Base-by-base conservation (phyloP, 64 coral and sea anemone species). In the Catalaphyllia jardinei region DNA sequence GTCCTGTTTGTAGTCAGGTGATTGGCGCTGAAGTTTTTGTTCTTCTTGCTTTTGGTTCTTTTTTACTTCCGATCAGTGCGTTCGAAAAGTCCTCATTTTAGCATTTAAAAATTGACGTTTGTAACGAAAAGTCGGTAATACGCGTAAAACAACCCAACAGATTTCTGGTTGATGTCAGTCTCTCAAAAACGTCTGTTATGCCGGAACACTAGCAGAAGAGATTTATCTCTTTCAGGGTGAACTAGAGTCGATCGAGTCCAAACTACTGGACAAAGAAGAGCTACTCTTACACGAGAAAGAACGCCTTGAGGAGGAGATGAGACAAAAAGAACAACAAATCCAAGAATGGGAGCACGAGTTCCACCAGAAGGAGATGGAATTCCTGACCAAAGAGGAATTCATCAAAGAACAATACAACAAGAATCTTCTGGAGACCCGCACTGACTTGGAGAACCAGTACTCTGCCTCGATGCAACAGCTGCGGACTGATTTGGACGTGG, bases 271-370 rank as follows among this genome's bases (percentile, higher is more conserved):
- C 60, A 99, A 99, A 73, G 97, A 99, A 86, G 93, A 95, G 15
- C 64, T 93, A 35, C 52, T 99, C 9, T 35, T 95, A 9, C 83
- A 79, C 15, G 97, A 99, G 29, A 93, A 89, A 75, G 91, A 99
- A 86, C 64, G 51, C 16, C 91, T 99, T 31, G 93, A 95, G 42
- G 84, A 91, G 71, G 93, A 93, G 84, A 93, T 99, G 91, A 86
- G 76, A 54, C 89, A 95, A 13, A 99, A 99, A 49, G 97, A 99
- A 38, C 72, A 55, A 22, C 90, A 95, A 29, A 54, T 99, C 13
- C 93, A 95, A 59, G 91, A 95, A 86, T 99, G 97, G 97, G 90
- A 99, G 84, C 86, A 86, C 39, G 97, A 99, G 33, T 93, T 99
- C 78, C 93, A 95, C n/a, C 54, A 93, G 17, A 99, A 93, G 64